Evolutionary conservation across 2,113 vertebrate genomes (phyloP), one percentile per base, ranked within the genome.

Genomic region (Ammodytes marinus): DNA sequence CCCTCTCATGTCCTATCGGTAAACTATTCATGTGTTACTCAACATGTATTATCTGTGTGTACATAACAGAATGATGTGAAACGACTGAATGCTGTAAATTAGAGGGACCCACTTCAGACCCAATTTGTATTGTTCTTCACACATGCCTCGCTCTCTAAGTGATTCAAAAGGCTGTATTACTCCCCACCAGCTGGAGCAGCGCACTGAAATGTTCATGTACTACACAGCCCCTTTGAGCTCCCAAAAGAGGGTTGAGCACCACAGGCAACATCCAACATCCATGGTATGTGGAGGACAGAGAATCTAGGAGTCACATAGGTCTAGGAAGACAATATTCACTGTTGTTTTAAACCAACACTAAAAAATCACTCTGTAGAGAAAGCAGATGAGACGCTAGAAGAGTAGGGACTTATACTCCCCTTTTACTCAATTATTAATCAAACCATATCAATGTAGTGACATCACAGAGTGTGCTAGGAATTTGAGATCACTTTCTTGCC

Each of bases 281-380:
- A 5, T 15, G 53, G 27, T 59, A 14, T 52, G 43, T n/a, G 8
- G 52, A 59, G 59, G 77, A 72, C 77, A n/a, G 14, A 52, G 13
- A 15, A 13, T 3, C 9, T 3, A 42, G 52, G 17, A 42, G 40
- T 39, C n/a, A 8, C 1, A 7, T 17, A 6, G 13, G 13, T 2
- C 27, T 27, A 43, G 9, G 13, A 12, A 5, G 12, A 11, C 40
- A 7, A 19, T 6, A 45, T 40, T 39, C 6, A 15, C 11, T 3
- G 2, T 45, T 39, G 6, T 19, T 54, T 61, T 70, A 2, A 54
- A 54, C 49, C 7, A 19, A 3, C 14, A 46, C 40, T n/a, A 17
- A 5, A 59, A 69, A 40, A 43, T 40, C 6, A n/a, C 46, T 37
- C 42, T 40, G 10, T 8, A 63, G n/a, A 5, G 27, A 52, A 37